Base-by-base conservation (phyloP, 2,797 vertebrate genomes). In the Onychomys arenicola region DNA sequence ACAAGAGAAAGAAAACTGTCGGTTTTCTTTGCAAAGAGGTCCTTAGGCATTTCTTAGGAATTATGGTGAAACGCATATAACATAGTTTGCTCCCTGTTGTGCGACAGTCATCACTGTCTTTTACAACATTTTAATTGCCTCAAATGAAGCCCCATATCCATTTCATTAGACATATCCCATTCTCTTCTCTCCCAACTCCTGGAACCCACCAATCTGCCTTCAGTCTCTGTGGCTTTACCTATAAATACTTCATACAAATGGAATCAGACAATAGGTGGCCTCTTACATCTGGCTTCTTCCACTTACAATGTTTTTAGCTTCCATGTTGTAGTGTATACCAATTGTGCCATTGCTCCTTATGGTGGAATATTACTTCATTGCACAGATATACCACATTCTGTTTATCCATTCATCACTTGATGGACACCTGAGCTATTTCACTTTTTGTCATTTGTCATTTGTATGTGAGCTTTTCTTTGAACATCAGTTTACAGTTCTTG, bases 401-500 rank as follows among this genome's bases (percentile, higher is more conserved):
- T 77, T 81, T 59, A 52, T 67, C 43, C 14, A 46, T 37, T 76
- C 67, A 65, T 57, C 63, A 43, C 32, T 23, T 67, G 29, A 84
- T 77, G 37, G 78, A 7, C 49, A 78, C 49, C 69, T 86, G 32
- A 23, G 40, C 52, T 75, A 16, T 87, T 80, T 81, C 63, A 27
- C 29, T 46, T 23, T 76, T 87, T 77, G 27, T 43, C 65, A 71
- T 2, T 82, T 75, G 69, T 40, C 77, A 52, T 76, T 83, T 57
- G n/a, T 27, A 3, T 55, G 34, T 32, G 29, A 65, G 3, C 37
- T 86, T 46, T 89, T 84, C 37, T 92, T 90, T 84, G 67, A 85
- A 91, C n/a, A 49, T 16, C 32, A 75, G 49, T 29, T 85, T 95
- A 75, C 49, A 83, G 17, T 52, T 93, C 43, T 92, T 89, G 59